phyloP scores from a whole-genome alignment of 1,140 invertebrate genomes.

The Heliconius eleuchia region DNA sequence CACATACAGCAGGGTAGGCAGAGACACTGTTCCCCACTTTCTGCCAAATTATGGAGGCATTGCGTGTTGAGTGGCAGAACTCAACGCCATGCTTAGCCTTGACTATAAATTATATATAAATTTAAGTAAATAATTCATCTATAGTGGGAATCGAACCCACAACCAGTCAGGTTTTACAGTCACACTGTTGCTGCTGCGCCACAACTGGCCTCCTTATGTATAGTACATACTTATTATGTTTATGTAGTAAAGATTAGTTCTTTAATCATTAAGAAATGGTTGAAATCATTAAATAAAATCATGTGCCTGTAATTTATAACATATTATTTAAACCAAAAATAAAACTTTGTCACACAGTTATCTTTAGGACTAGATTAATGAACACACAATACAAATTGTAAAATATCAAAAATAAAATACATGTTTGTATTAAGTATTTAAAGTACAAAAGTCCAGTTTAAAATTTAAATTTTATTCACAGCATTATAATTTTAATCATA shows the following conservation, averaged over 20 bases:
- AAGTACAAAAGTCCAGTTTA: conserved; percentile 4
- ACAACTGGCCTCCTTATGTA: too few relatives aligned
- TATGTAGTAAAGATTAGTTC: not conserved
- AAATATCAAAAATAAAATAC: not conserved
- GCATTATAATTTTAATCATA: conserved; percentile 49
- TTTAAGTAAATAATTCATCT: too few relatives aligned
- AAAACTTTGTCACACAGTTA: not conserved
- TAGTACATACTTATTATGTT: too few relatives aligned
- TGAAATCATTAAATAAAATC: not conserved
- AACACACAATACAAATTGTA: not conserved
- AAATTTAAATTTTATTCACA: conserved; percentile 54
- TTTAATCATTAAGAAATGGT: not conserved
- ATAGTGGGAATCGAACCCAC: too few relatives aligned
- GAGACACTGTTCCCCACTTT: too few relatives aligned
- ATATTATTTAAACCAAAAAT: not conserved
- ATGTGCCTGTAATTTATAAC: not conserved
- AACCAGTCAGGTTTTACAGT: too few relatives aligned
- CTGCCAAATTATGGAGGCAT: too few relatives aligned
- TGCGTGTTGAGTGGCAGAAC: too few relatives aligned
- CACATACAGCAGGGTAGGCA: too few relatives aligned
- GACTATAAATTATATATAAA: too few relatives aligned
- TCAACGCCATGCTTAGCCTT: too few relatives aligned
- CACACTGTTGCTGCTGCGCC: too few relatives aligned
- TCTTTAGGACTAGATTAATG: not conserved
- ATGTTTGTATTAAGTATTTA: not conserved